These are phyloP conservation scores for Lasioglossum zephyrum DNA, from an alignment of 2,888 invertebrate genomes.

Conservation along the genomic window DNA sequence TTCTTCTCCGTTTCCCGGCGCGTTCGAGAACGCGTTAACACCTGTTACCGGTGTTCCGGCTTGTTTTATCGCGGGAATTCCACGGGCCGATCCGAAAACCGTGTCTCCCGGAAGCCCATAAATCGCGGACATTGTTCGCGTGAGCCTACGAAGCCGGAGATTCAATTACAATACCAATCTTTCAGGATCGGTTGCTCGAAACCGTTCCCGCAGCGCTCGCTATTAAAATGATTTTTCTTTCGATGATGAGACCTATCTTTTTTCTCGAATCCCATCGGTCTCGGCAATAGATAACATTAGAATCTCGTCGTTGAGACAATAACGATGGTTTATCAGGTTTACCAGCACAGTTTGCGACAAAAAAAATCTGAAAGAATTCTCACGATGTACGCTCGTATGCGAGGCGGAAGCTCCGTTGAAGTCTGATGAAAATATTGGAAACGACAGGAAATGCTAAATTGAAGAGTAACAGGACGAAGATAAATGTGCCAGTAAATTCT, in stretches of 20 bases:
- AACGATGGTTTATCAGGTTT: too few species aligned
- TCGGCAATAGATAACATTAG: neutral
- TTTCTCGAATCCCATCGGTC: neutral
- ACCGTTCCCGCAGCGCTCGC: constrained; percentile 18
- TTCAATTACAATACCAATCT: constrained; percentile 71
- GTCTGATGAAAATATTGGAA: neutral
- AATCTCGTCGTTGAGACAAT: neutral
- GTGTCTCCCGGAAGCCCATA: constrained; percentile 66
- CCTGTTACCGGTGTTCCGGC: constrained; percentile 47
- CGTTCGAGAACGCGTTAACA: constrained; percentile 53
- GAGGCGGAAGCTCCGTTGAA: neutral
- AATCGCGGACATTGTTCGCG: constrained; percentile 66
- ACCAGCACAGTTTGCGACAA: too few species aligned
- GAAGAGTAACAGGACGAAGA: neutral
- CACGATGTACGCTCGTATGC: neutral
- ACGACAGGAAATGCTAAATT: neutral
- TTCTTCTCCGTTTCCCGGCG: constrained; percentile 1
- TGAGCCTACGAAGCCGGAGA: constrained; percentile 53
- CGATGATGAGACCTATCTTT: neutral
- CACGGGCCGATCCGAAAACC: constrained; percentile 14
- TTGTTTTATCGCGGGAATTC: constrained; percentile 63
- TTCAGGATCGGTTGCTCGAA: constrained; percentile 43
- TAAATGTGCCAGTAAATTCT: neutral
- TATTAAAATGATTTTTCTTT: constrained; percentile 22
- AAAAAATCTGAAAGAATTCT: too few species aligned